A percentile compares a stretch with the other conserved stretches of the same genome.
Conservation (phyloP, 2,113 vertebrate species). For the Plestiodon gilberti region DNA sequence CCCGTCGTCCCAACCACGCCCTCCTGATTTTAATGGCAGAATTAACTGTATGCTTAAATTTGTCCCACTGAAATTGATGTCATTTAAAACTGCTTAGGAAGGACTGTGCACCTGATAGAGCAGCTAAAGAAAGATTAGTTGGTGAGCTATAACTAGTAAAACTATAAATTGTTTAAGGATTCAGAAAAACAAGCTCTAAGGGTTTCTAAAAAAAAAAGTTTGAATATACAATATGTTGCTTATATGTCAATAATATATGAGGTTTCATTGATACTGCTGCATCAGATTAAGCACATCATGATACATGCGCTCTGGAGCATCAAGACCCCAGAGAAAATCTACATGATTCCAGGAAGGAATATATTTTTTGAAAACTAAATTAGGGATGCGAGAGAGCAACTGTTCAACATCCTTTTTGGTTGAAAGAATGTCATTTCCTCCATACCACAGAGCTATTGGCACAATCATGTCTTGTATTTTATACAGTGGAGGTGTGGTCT, state of each 20-base stretch:
- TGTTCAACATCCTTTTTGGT: conserved; percentile 72
- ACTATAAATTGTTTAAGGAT: too few species aligned
- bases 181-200: too few species aligned
- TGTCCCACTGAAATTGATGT: too few species aligned
- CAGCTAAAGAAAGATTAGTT: too few species aligned
- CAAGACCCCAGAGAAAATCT: conserved; percentile 88
- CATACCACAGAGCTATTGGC: conserved; percentile 86
- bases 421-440: conserved; percentile 79
- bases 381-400: conserved; percentile 80
- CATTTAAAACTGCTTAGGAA: too few species aligned
- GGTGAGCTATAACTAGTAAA: too few species aligned
- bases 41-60: too few species aligned
- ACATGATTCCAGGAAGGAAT: conserved; percentile 86
- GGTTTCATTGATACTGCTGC: conserved; percentile 47
- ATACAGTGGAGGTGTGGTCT: conserved; percentile 71
- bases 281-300: conserved; percentile 80
- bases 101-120: too few species aligned
- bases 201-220: background rate
- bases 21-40: too few species aligned
- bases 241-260: background rate
- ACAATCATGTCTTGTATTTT: conserved; percentile 79
- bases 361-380: conserved; percentile 78
- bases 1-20: too few species aligned
- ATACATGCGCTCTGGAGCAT: conserved; percentile 78
- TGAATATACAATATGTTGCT: background rate